A percentile compares a stretch with the other conserved stretches of the same genome.
Evolutionary conservation across 2,113 vertebrate genomes (phyloP).

Genomic region (Pogonocichla stellata): DNA sequence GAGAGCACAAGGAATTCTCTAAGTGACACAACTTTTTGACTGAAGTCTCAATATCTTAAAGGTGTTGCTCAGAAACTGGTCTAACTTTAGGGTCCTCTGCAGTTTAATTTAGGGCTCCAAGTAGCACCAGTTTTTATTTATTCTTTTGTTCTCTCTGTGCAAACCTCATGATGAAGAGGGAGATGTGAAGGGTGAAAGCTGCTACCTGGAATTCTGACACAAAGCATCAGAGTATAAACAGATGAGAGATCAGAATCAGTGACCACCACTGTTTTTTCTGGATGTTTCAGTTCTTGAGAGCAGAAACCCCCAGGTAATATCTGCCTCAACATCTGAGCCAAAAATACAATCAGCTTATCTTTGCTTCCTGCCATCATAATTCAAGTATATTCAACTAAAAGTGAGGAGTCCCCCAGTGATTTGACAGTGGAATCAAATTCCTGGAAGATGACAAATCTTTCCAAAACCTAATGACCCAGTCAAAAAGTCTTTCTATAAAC

Average conservation of each 20-base stretch:
- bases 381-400: background rate
- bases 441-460: conserved; percentile 37
- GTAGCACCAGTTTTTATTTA: background rate
- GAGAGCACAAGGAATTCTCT: background rate
- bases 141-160: background rate
- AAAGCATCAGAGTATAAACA: background rate
- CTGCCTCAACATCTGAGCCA: conserved; percentile 3
- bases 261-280: background rate
- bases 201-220: background rate
- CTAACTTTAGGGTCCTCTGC: background rate
- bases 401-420: background rate
- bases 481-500: conserved; percentile 42
- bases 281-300: background rate
- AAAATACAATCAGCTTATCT: background rate
- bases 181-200: background rate
- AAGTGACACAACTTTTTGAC: background rate
- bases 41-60: background rate
- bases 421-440: conserved; percentile 24
- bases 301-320: background rate
- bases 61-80: background rate
- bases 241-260: background rate
- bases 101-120: background rate
- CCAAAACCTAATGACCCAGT: conserved; percentile 43
- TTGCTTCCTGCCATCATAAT: background rate
- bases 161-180: background rate